phyloP scores from a whole-genome alignment of 1,140 invertebrate species.

The Rhizoglyphus robini region DNA sequence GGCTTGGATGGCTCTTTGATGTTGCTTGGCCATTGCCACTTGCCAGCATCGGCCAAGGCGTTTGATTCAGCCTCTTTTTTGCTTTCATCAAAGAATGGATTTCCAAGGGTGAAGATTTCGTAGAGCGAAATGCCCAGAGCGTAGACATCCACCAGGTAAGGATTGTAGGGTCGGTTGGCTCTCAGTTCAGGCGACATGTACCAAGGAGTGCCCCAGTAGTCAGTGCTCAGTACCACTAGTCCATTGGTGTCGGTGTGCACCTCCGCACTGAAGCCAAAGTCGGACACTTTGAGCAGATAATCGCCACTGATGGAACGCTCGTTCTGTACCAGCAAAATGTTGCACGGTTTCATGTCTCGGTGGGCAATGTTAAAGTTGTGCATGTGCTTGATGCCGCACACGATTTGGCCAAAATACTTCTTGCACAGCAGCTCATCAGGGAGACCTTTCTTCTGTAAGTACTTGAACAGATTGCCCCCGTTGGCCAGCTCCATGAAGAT shows the following conservation, averaged over 20 bases:
- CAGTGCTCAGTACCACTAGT: slow-evolving; percentile 18
- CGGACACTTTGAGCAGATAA: not conserved
- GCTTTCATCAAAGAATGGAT: slow-evolving; percentile 32
- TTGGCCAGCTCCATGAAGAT: slow-evolving; percentile 15
- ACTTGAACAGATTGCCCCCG: not conserved
- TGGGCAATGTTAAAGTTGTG: slow-evolving; percentile 14
- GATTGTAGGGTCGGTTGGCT: slow-evolving; percentile 52
- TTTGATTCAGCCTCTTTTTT: not conserved
- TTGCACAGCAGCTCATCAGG: not conserved
- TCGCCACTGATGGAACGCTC: slow-evolving; percentile 1
- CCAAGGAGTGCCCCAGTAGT: slow-evolving; percentile 47
- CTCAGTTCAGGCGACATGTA: slow-evolving; percentile 90
- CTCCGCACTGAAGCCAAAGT: not conserved
- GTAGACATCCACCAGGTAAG: slow-evolving; percentile 61
- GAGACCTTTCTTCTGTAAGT: slow-evolving; percentile 6
- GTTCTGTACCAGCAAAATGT: not conserved
- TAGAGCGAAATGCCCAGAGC: slow-evolving; percentile 76
- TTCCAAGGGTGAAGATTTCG: slow-evolving; percentile 38
- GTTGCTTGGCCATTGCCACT: not conserved
- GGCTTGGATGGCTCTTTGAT: not conserved
- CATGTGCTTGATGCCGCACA: not conserved
- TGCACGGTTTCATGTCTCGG: not conserved
- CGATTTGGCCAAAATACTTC: slow-evolving; percentile 11
- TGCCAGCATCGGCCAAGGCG: not conserved
- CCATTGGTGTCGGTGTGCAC: not conserved